These are phyloP conservation scores for Drosophila cyrtoloma DNA, from an alignment of 2,888 invertebrate species.

Conservation along the genomic window DNA sequence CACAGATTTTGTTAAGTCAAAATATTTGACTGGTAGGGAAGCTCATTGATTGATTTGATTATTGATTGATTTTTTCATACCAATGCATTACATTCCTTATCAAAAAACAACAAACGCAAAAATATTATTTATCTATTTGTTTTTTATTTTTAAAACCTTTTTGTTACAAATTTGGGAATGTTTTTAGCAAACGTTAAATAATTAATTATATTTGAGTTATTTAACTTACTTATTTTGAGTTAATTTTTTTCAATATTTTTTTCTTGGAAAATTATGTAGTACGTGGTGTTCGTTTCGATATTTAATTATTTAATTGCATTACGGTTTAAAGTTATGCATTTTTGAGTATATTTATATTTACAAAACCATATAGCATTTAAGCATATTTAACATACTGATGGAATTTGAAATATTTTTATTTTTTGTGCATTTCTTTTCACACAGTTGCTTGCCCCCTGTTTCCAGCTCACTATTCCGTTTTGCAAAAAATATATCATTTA, in stretches of 20 bases:
- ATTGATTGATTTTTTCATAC: neutral
- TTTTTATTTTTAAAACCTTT: neutral
- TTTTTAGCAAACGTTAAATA: neutral
- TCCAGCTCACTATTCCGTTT: neutral
- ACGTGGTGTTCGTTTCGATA: neutral
- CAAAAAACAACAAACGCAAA: neutral
- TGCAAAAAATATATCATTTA: conserved; percentile 50
- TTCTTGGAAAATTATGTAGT: neutral
- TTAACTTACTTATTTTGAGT: neutral
- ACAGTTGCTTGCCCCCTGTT: neutral
- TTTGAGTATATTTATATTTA: neutral
- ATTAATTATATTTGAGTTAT: neutral
- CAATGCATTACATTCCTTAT: neutral
- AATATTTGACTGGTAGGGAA: conserved; percentile 8
- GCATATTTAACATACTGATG: neutral
- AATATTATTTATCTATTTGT: neutral
- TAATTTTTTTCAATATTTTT: neutral
- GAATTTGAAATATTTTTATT: neutral
- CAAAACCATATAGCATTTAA: neutral
- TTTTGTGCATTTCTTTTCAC: neutral
- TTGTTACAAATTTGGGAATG: neutral
- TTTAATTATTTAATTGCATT: neutral
- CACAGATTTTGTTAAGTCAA: conserved; percentile 20
- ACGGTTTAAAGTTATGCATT: neutral
- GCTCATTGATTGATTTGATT: neutral